These are phyloP conservation scores for Calidris pygmaea DNA, from an alignment of 2,113 vertebrate species.

Conservation along the genomic window DNA sequence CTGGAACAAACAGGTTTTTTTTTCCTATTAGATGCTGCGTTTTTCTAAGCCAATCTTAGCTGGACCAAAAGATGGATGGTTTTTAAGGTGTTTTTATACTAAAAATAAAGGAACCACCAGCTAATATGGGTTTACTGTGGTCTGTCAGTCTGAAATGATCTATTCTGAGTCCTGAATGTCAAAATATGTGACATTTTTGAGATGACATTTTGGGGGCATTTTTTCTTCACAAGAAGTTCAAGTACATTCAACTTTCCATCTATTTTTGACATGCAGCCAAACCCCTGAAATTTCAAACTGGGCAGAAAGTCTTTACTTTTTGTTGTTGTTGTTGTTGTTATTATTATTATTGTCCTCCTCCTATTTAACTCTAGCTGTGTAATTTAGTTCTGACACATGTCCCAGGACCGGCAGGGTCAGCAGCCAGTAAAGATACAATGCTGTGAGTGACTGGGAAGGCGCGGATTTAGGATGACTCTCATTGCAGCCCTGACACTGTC, in stretches of 20 bases:
- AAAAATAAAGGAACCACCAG: background rate
- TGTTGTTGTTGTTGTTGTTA: background rate
- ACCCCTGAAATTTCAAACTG: background rate
- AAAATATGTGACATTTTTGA: background rate
- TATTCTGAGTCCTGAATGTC: background rate
- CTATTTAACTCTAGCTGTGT: background rate
- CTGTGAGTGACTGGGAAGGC: background rate
- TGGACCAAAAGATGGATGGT: background rate
- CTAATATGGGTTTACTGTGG: background rate
- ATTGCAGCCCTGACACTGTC: background rate
- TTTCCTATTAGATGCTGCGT: background rate
- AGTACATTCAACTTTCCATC: background rate
- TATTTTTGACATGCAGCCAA: background rate
- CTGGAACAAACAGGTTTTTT: background rate
- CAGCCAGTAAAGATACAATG: background rate
- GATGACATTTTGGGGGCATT: background rate
- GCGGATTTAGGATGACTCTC: background rate
- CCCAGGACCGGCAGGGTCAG: background rate
- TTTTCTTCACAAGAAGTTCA: conserved; percentile 6
- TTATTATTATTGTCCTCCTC: background rate
- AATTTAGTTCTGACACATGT: background rate
- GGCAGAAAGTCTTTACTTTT: background rate
- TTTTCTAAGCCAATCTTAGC: background rate
- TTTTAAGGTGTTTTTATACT: background rate
- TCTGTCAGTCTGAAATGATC: background rate